Base-by-base conservation (phyloP, 2,113 vertebrate species). In the Procavia capensis region DNA sequence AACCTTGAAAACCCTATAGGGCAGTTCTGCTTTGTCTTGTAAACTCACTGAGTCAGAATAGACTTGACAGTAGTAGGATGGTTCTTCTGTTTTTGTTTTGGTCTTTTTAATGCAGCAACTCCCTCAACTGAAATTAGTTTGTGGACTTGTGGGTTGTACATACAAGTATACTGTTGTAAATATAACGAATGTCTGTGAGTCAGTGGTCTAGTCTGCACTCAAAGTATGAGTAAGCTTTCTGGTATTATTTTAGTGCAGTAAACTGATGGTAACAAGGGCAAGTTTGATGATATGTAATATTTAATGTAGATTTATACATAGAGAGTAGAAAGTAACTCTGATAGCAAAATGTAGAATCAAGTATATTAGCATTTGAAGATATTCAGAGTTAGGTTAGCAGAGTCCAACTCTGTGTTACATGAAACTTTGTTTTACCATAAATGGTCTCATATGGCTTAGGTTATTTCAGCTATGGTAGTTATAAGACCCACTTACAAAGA, bases 241-340 rank as follows among this genome's bases (percentile, higher is more conserved):
- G 41, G 1, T 4, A 1, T 24, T 59, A 19, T 4, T 68, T 54
- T 5, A 14, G 0, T 66, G 29, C 3, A 5, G 19, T 54, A 59
- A 16, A 8, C 24, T 81, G n/a, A 11, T 72, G 43, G 36, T 45
- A 31, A 6, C 3, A 20, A 64, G 43, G 29, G 68, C 34, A 57
- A 50, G 17, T 84, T 75, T 72, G 43, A 72, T 76, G 74, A 16
- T 29, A 80, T 29, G n/a, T 85, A 66, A 29, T 39, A 16, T 6
- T 63, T 43, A 75, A 50, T 0, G 5, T 43, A 63, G 34, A 36
- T 36, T n/a, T 70, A 70, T 70, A 70, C 66, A 70, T 70, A 70
- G 8, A 70, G 14, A 70, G 66, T 70, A n/a, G 4, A 66, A 66
- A 66, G 3, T 66, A 50, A 50, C 47, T 50, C 17, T 36, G n/a